Evolutionary conservation across 2,888 invertebrate species (phyloP).

Genomic region (Argyresthia albistria): DNA sequence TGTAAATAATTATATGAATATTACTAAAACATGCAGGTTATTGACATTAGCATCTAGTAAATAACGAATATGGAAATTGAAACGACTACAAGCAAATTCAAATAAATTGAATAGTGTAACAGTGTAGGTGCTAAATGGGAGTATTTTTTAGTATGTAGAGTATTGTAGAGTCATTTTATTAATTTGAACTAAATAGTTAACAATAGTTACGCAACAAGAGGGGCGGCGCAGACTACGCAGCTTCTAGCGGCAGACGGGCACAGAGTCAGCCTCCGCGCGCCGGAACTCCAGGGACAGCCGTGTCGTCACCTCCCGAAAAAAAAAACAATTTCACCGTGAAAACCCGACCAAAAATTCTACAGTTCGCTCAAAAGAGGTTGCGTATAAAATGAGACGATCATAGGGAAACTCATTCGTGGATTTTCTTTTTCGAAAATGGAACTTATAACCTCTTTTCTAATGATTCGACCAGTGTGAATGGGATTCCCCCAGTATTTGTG

Average conservation of each 20-base stretch:
- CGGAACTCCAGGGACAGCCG: slow-evolving; percentile 44
- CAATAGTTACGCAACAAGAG: slow-evolving; percentile 63
- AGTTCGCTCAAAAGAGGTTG: too few species aligned
- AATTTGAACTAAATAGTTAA: neutral
- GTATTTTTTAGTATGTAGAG: too few species aligned
- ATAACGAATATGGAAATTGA: too few species aligned
- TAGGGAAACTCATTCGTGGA: neutral
- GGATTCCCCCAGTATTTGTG: too few species aligned
- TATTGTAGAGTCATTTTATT: too few species aligned
- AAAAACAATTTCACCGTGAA: slow-evolving; percentile 17
- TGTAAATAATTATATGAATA: too few species aligned
- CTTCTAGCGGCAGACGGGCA: slow-evolving; percentile 44
- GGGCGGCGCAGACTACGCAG: slow-evolving; percentile 49
- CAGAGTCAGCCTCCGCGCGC: slow-evolving; percentile 56
- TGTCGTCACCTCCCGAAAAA: slow-evolving; percentile 22
- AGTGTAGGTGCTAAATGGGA: too few species aligned
- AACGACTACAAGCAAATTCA: too few species aligned
- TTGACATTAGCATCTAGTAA: too few species aligned
- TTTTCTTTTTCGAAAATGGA: slow-evolving; percentile 30
- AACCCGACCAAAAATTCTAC: neutral
- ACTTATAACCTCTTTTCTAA: slow-evolving; percentile 20
- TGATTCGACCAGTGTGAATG: slow-evolving; percentile 25
- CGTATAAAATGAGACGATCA: too few species aligned
- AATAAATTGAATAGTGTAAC: too few species aligned
- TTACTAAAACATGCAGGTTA: too few species aligned